phyloP scores from a whole-genome alignment of 2,797 vertebrate species.

The Todus mexicanus region DNA sequence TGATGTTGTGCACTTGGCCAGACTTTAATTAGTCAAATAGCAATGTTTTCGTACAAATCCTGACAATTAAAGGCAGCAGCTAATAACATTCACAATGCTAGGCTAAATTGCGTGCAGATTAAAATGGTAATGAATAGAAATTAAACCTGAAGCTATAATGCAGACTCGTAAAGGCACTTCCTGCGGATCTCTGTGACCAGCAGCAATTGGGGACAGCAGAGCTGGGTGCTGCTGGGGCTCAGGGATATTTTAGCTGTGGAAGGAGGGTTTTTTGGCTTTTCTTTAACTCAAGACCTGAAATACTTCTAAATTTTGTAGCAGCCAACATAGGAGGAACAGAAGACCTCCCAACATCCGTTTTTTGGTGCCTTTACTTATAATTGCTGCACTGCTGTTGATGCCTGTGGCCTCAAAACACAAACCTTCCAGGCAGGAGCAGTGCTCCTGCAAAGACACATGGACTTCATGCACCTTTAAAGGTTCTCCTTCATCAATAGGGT shows the following conservation, averaged over 20 bases:
- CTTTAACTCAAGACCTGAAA: neutral
- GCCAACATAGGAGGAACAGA: neutral
- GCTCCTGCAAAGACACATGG: neutral
- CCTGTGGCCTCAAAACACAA: neutral
- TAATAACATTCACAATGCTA: neutral
- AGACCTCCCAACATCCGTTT: neutral
- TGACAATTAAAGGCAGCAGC: constrained; percentile 9
- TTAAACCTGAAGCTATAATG: neutral
- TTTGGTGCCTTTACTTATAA: neutral
- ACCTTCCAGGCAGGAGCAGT: neutral
- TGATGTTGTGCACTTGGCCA: neutral
- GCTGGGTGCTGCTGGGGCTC: neutral
- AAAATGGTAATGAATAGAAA: neutral
- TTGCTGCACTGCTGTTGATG: neutral
- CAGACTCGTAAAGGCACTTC: neutral
- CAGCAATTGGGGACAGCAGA: neutral
- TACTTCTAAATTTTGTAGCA: neutral
- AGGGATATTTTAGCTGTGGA: neutral
- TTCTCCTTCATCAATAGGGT: neutral
- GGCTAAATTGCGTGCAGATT: neutral
- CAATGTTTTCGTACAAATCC: neutral
- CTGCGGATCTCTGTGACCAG: neutral
- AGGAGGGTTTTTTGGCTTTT: neutral
- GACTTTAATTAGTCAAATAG: neutral
- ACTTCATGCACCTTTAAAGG: fast-evolving